phyloP scores from a whole-genome alignment of 2,888 invertebrate genomes.

The Notocelia uddmanniana region DNA sequence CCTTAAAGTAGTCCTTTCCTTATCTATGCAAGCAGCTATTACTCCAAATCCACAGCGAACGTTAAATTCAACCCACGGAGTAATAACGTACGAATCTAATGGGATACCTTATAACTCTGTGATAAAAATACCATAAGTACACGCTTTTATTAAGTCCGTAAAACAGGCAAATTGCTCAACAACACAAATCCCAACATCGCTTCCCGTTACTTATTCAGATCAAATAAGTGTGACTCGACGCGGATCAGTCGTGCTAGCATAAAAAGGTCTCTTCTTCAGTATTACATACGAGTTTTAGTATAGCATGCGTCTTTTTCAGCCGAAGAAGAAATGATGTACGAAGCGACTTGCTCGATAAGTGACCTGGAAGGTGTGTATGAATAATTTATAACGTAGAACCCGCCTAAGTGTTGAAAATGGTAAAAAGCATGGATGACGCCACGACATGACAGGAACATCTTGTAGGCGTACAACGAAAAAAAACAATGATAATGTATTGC shows the following conservation, averaged over 20 bases:
- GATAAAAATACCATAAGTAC: background rate
- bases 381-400: constrained; percentile 62
- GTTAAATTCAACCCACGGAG: background rate
- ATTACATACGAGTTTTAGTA: background rate
- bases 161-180: background rate
- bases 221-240: constrained; percentile 18
- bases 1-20: background rate
- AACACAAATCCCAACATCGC: background rate
- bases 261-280: background rate
- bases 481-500: background rate
- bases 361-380: constrained; percentile 58
- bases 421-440: constrained; percentile 51
- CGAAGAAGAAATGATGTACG: constrained; percentile 43
- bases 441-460: background rate
- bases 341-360: constrained; percentile 59
- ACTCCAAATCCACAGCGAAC: background rate
- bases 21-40: background rate
- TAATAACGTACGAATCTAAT: background rate
- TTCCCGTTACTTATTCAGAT: constrained; percentile 32
- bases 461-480: constrained; percentile 7
- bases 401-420: constrained; percentile 53
- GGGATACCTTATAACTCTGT: background rate
- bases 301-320: constrained; percentile 7
- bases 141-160: background rate
- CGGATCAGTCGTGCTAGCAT: background rate